Percentiles rank a stretch among this genome's conserved stretches.
Evolutionary conservation across 2,113 vertebrate species (phyloP).

Genomic region (Trichechus manatus): DNA sequence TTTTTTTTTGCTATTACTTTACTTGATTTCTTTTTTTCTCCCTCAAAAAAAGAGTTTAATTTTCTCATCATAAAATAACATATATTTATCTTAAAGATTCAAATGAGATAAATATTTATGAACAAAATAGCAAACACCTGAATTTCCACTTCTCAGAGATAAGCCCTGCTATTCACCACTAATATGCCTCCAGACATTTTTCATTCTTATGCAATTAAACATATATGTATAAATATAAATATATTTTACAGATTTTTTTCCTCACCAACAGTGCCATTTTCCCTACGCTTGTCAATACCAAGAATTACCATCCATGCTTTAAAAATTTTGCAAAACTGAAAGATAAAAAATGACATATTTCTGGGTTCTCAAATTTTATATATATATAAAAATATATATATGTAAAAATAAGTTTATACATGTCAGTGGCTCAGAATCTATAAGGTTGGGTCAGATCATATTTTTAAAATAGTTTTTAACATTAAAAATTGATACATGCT

Average conservation of each 20-base stretch:
- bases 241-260: neutral
- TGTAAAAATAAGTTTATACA: neutral
- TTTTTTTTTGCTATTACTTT: neutral
- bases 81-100: slow-evolving; percentile 14
- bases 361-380: too few relatives aligned
- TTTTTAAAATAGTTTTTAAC: slow-evolving; percentile 4
- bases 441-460: neutral
- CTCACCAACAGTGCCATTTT: too few relatives aligned
- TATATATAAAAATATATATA: too few relatives aligned
- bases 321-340: too few relatives aligned
- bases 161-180: neutral
- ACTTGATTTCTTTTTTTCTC: neutral
- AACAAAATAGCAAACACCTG: neutral
- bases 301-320: too few relatives aligned
- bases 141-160: neutral
- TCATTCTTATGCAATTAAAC: neutral
- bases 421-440: neutral
- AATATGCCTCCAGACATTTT: neutral
- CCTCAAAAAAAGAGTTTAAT: neutral
- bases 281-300: too few relatives aligned
- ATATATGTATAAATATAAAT: neutral
- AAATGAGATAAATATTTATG: neutral
- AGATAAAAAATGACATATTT: too few relatives aligned
- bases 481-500: neutral
- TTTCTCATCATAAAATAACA: slow-evolving; percentile 11